Percentiles rank a stretch among this genome's conserved stretches.
Conservation (phyloP, 2,888 invertebrate genomes). For the Dascillus cervinus region DNA sequence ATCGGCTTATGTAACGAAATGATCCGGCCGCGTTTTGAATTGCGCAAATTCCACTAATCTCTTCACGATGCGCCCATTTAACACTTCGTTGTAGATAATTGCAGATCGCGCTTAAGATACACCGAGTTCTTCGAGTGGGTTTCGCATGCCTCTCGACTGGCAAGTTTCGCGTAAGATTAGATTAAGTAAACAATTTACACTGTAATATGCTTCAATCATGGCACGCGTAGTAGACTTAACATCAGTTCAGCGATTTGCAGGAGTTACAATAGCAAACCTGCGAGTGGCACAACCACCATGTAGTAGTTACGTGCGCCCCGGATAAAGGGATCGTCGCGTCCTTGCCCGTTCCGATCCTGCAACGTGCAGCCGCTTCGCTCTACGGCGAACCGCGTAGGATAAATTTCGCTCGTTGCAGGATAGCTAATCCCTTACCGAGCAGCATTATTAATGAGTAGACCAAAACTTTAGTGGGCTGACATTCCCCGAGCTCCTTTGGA, state of each 20-base stretch:
- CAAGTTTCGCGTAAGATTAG: too few relatives aligned
- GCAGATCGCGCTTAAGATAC: too few relatives aligned
- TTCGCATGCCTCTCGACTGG: too few relatives aligned
- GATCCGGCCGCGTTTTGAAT: too few relatives aligned
- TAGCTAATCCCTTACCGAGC: slow-evolving; percentile 31
- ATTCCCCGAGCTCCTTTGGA: slow-evolving; percentile 24
- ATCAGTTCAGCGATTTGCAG: slow-evolving; percentile 20
- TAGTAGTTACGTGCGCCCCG: slow-evolving; percentile 4
- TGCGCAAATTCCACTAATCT: too few relatives aligned
- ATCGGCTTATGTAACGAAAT: too few relatives aligned
- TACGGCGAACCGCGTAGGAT: slow-evolving; percentile 14
- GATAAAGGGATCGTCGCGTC: slow-evolving; percentile 1
- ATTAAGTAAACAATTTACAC: slow-evolving; percentile 27
- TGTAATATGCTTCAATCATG: slow-evolving; percentile 25
- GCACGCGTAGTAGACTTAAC: slow-evolving; percentile 21
- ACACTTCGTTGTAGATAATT: too few relatives aligned
- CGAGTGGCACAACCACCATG: slow-evolving; percentile 16
- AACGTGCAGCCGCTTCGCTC: slow-evolving; percentile 3
- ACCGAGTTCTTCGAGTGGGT: too few relatives aligned
- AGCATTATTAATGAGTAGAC: slow-evolving; percentile 32
- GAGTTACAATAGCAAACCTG: slow-evolving; percentile 24
- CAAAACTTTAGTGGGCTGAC: slow-evolving; percentile 27
- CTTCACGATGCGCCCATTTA: too few relatives aligned
- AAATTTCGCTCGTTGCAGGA: slow-evolving; percentile 18
- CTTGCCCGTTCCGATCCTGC: slow-evolving; percentile 2